phyloP scores from a whole-genome alignment of 2,888 invertebrate species.

The Endotricha flammealis region DNA sequence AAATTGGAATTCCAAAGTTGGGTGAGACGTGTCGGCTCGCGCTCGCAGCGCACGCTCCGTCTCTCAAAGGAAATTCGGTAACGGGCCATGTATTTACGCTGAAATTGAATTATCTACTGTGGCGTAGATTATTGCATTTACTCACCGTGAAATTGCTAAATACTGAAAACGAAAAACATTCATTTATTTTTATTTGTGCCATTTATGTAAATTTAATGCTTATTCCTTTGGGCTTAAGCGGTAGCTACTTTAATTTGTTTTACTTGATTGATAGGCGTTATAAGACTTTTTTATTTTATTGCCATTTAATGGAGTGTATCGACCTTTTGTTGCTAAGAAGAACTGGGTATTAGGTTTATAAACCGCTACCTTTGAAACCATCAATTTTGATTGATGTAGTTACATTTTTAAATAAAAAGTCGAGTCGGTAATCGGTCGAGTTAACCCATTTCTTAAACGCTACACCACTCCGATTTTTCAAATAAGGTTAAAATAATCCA shows the following conservation, averaged over 20 bases:
- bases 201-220: slow-evolving; percentile 1
- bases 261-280: too few species aligned
- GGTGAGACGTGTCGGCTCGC: slow-evolving; percentile 68
- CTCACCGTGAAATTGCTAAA: slow-evolving; percentile 64
- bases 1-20: slow-evolving; percentile 77
- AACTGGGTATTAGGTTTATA: too few species aligned
- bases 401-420: too few species aligned
- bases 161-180: slow-evolving; percentile 43
- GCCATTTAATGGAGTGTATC: too few species aligned
- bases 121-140: slow-evolving; percentile 67
- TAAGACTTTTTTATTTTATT: too few species aligned
- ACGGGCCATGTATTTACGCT: slow-evolving; percentile 66
- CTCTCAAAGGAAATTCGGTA: slow-evolving; percentile 76
- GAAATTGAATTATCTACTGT: slow-evolving; percentile 69
- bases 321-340: too few species aligned
- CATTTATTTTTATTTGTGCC: slow-evolving; percentile 24
- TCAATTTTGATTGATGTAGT: too few species aligned
- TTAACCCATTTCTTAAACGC: too few species aligned
- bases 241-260: too few species aligned
- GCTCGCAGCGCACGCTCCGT: slow-evolving; percentile 56
- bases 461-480: too few species aligned
- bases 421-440: too few species aligned
- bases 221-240: not conserved
- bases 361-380: too few species aligned
- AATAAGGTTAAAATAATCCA: not conserved